Evolutionary conservation across 1,140 invertebrate genomes (phyloP), one percentile per base, ranked within the genome.

Genomic region (Danaus melanippus): DNA sequence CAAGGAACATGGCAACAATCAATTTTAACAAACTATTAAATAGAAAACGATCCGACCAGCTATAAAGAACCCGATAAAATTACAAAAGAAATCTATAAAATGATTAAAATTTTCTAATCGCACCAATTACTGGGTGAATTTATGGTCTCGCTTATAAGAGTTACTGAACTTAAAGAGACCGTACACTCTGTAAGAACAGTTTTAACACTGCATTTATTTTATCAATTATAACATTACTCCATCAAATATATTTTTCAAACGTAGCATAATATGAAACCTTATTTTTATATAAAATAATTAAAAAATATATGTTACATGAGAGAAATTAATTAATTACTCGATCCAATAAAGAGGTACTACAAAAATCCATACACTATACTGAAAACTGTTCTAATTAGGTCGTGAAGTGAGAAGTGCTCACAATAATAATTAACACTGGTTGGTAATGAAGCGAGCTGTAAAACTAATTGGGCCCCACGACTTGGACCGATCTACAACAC

Each of bases 81-180:
- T 84, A 84, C 77, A 82, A 83, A 81, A 83, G 79, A 76, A 82
- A 82, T 79, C 76, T 69, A 83, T 81, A 83, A 81, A 84, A 81
- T 82, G 69, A 78, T 84, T 79, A 79, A 78, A 78, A 74, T 79
- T 64, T 79, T 81, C 75, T 81, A 83, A 83, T 80, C 70, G 72
- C 56, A 66, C 79, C 81, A 84, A 84, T 84, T 84, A 84, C 67
- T 62, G 60, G 50, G 51, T 71, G 71, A 62, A 76, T 84, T 84
- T 83, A 84, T 81, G 66, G 76, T 79, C 69, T 71, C 71, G 71
- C 72, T 78, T 80, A 76, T 76, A 74, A 66, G 49, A 45, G 53
- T 56, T 69, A 62, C 61, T 56, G 60, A 55, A 56, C 58, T 32
- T 32, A 32, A 32, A 32, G 21, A 32, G 21, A 32, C 21, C 5